These are phyloP conservation scores for Botia kubotai DNA, from an alignment of 2,797 vertebrate species.

Conservation along the genomic window DNA sequence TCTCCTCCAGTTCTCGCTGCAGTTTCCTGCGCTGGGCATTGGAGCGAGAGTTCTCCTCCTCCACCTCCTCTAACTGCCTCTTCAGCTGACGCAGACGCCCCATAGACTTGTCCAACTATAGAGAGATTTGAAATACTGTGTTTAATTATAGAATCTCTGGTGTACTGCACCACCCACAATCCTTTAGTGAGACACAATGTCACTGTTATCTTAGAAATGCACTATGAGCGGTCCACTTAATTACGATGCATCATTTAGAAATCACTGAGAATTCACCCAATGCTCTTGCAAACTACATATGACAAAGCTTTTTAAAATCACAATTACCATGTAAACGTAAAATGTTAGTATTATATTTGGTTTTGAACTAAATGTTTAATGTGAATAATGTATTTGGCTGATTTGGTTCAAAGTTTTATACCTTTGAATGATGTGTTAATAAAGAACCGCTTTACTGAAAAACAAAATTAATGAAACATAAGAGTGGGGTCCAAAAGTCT, in stretches of 20 bases:
- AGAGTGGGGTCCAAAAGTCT: too few species aligned
- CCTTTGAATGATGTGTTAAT: neutral
- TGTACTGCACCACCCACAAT: neutral
- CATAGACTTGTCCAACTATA: slow-evolving; percentile 89
- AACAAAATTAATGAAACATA: neutral
- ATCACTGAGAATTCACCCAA: neutral
- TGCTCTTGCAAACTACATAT: too few species aligned
- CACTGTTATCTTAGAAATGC: neutral
- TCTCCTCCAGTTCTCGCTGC: slow-evolving; percentile 89
- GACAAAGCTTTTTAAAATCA: too few species aligned
- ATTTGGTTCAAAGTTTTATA: slow-evolving; percentile 7
- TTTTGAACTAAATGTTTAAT: too few species aligned
- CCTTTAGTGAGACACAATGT: neutral
- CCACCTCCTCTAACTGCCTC: slow-evolving; percentile 90
- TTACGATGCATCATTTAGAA: neutral
- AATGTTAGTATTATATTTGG: too few species aligned
- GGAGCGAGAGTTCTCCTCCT: slow-evolving; percentile 90
- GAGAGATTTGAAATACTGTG: neutral
- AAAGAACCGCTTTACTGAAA: neutral
- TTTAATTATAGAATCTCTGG: neutral
- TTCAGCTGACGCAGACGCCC: slow-evolving; percentile 89
- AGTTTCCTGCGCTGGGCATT: slow-evolving; percentile 88
- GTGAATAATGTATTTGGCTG: neutral
- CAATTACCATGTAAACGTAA: too few species aligned
- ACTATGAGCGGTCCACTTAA: too few species aligned